Conservation (phyloP, 2,888 invertebrate genomes). For the Cryptus viduatorius region DNA sequence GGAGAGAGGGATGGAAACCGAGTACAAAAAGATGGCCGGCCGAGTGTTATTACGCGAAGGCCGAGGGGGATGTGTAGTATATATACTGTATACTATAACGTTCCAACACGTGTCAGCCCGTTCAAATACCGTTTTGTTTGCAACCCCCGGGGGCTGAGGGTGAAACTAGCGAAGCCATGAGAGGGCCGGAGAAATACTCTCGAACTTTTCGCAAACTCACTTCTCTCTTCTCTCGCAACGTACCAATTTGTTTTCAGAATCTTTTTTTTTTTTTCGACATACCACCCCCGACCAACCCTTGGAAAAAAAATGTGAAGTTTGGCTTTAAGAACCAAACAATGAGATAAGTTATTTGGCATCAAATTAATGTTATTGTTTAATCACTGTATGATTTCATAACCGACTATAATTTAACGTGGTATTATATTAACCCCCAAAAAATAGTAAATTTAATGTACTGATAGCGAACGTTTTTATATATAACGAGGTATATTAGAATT, state of each 20-base stretch:
- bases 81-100: conserved; percentile 36
- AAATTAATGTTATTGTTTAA: no score
- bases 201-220: conserved; percentile 50
- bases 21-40: conserved; percentile 55
- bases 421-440: no score
- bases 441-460: no score
- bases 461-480: no score
- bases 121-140: conserved; percentile 65
- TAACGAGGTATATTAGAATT: no score
- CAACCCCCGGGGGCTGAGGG: conserved; percentile 24
- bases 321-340: background rate
- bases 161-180: conserved; percentile 36
- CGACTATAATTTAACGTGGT: no score
- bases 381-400: no score
- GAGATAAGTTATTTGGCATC: background rate
- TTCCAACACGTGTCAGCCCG: conserved; percentile 62
- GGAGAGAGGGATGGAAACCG: conserved; percentile 22
- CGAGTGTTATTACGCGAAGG: conserved; percentile 53
- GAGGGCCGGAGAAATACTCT: conserved; percentile 40
- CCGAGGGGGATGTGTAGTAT: conserved; percentile 9
- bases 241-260: conserved; percentile 1
- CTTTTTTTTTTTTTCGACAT: conserved; percentile 2
- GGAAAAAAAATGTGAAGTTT: background rate
- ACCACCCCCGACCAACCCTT: background rate
- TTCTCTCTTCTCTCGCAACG: conserved; percentile 4